These are phyloP conservation scores for Escarpia spicata DNA, from an alignment of 2,888 invertebrate genomes.

Conservation along the genomic window DNA sequence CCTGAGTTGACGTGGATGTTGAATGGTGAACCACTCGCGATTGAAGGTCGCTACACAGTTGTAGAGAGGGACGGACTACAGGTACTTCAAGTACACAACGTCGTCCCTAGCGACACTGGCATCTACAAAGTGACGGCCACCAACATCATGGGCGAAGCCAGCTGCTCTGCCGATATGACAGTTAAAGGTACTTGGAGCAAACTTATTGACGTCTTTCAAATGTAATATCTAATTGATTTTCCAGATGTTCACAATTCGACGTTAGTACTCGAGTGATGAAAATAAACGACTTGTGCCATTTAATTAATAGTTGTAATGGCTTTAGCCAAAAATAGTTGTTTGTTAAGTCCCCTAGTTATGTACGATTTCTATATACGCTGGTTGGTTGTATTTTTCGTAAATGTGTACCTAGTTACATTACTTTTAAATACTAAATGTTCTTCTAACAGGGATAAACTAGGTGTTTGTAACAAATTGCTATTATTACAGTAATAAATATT, in stretches of 20 bases:
- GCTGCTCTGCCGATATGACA: slow-evolving; percentile 59
- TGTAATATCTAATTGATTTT: background rate
- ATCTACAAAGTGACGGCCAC: slow-evolving; percentile 81
- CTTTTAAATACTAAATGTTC: background rate
- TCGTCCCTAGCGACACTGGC: slow-evolving; percentile 40
- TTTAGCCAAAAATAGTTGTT: background rate
- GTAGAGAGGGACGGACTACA: slow-evolving; percentile 30
- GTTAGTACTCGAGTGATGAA: no score
- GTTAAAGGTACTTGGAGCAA: slow-evolving; percentile 67
- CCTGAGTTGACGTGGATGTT: slow-evolving; percentile 62
- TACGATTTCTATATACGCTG: background rate
- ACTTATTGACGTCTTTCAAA: background rate
- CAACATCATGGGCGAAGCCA: slow-evolving; percentile 55
- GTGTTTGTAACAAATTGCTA: background rate
- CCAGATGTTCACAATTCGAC: background rate
- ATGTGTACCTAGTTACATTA: background rate
- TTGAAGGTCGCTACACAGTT: slow-evolving; percentile 36
- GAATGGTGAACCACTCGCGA: slow-evolving; percentile 46
- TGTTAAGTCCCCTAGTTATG: no score
- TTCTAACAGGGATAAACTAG: background rate
- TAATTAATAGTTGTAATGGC: background rate
- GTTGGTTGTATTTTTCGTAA: background rate
- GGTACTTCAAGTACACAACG: slow-evolving; percentile 41
- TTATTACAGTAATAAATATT: no score
- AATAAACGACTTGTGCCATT: background rate